Evolutionary conservation across 1,140 invertebrate genomes (phyloP).

Genomic region (Vollenhovia emeryi): DNA sequence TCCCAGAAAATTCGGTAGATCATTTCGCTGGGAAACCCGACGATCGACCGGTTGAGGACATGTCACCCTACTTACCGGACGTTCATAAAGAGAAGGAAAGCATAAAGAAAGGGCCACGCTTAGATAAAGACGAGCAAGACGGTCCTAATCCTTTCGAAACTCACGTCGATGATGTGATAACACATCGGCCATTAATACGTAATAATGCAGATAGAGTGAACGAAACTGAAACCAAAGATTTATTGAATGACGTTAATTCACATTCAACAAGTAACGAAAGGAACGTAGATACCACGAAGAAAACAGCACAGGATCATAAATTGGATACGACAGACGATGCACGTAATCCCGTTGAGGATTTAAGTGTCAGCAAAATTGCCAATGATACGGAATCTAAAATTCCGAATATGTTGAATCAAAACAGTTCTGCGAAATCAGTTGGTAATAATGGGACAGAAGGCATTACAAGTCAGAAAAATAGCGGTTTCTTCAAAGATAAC

Average conservation of each 20-base stretch:
- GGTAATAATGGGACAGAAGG: not conserved
- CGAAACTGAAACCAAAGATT: constrained; percentile 57
- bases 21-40: constrained; percentile 65
- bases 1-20: constrained; percentile 62
- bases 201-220: constrained; percentile 36
- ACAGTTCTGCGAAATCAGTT: not conserved
- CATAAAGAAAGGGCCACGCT: constrained; percentile 78
- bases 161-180: constrained; percentile 78
- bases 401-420: not conserved
- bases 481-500: constrained; percentile 6
- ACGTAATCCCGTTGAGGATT: not conserved
- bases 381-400: constrained; percentile 35
- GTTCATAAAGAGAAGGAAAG: constrained; percentile 78
- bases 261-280: not conserved
- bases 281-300: not conserved
- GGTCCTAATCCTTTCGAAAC: constrained; percentile 82
- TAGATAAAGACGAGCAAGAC: constrained; percentile 83
- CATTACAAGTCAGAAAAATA: not conserved
- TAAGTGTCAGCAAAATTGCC: not conserved
- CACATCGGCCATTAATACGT: constrained; percentile 47
- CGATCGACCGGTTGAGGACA: constrained; percentile 81
- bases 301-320: not conserved
- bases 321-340: not conserved
- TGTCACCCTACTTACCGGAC: constrained; percentile 89
- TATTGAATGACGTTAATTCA: constrained; percentile 45